A percentile compares a stretch with the other conserved stretches of the same genome.
Evolutionary conservation across 2,888 invertebrate species (phyloP).

Genomic region (Xylota segnis): DNA sequence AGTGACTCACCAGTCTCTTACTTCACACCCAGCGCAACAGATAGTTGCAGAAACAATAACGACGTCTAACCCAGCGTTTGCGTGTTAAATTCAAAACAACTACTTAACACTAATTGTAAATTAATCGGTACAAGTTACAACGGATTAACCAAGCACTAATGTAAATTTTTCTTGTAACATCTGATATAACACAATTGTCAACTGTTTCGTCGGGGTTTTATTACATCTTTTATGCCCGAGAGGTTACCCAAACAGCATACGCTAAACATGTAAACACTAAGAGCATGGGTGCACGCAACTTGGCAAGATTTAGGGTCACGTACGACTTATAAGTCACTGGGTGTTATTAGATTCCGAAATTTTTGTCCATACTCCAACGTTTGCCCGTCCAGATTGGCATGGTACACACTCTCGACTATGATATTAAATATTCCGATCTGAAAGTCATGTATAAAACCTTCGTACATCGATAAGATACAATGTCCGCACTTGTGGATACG

Average conservation of each 20-base stretch:
- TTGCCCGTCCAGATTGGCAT: slow-evolving; percentile 32
- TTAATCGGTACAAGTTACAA: slow-evolving; percentile 40
- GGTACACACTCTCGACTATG: slow-evolving; percentile 19
- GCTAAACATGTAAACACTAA: slow-evolving; percentile 1
- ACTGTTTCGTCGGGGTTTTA: slow-evolving; percentile 39
- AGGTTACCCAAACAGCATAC: slow-evolving; percentile 25
- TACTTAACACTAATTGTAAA: slow-evolving; percentile 31
- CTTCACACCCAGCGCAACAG: too few species aligned
- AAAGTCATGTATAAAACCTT: slow-evolving; percentile 21
- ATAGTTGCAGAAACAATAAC: not conserved
- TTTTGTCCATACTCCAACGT: slow-evolving; percentile 64
- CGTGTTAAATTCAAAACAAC: slow-evolving; percentile 21
- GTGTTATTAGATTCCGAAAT: slow-evolving; percentile 73
- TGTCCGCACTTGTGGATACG: not conserved
- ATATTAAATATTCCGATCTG: slow-evolving; percentile 57
- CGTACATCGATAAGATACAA: slow-evolving; percentile 45
- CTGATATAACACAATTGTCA: slow-evolving; percentile 62
- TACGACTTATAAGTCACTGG: slow-evolving; percentile 70
- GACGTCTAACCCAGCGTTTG: not conserved
- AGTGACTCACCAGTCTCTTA: too few species aligned
- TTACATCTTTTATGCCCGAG: slow-evolving; percentile 33
- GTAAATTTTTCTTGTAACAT: slow-evolving; percentile 54
- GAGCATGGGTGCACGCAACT: slow-evolving; percentile 54
- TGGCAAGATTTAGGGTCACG: slow-evolving; percentile 69
- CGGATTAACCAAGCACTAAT: slow-evolving; percentile 25